Percentiles rank a stretch among this genome's conserved stretches.
phyloP scores from a whole-genome alignment of 2,113 vertebrate species.

The Ovibos moschatus region DNA sequence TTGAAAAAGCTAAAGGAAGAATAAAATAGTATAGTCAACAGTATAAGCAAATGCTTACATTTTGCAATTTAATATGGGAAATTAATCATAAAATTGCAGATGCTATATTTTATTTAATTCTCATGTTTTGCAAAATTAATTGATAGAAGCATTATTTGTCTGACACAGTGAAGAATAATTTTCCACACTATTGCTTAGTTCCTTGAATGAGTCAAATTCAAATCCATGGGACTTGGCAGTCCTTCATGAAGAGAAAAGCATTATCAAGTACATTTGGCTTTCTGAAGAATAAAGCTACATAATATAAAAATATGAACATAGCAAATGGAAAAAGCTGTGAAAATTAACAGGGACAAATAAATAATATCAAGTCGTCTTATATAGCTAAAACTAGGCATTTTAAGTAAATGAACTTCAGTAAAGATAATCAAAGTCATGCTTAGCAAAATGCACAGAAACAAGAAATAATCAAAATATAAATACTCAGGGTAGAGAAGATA shows the following conservation, averaged over 20 bases:
- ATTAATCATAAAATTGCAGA: slow-evolving; percentile 62
- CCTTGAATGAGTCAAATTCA: slow-evolving; percentile 53
- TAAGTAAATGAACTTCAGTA: not conserved
- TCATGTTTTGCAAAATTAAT: slow-evolving; percentile 60
- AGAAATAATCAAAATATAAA: slow-evolving; percentile 14
- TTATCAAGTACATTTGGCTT: slow-evolving; percentile 53
- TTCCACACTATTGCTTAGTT: slow-evolving; percentile 73
- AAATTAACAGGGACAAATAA: slow-evolving; percentile 1
- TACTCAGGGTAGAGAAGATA: not conserved
- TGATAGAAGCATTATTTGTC: slow-evolving; percentile 63
- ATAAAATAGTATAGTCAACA: not conserved
- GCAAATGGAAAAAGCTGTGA: not conserved
- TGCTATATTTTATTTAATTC: slow-evolving; percentile 60
- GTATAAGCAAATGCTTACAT: slow-evolving; percentile 28
- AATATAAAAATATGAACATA: slow-evolving; percentile 35
- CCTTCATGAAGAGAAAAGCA: slow-evolving; percentile 52
- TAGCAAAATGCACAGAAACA: not conserved
- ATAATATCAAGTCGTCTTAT: not conserved
- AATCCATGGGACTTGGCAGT: slow-evolving; percentile 51
- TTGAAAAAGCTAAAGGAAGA: not conserved
- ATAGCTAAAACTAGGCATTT: slow-evolving; percentile 14
- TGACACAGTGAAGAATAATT: slow-evolving; percentile 67
- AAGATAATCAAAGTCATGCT: not conserved
- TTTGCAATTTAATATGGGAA: not conserved
- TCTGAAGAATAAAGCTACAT: slow-evolving; percentile 65